Percentiles rank a stretch among this genome's conserved stretches.
These are phyloP conservation scores for Drusus annulatus DNA, from an alignment of 1,140 invertebrate genomes.

Conservation along the genomic window DNA sequence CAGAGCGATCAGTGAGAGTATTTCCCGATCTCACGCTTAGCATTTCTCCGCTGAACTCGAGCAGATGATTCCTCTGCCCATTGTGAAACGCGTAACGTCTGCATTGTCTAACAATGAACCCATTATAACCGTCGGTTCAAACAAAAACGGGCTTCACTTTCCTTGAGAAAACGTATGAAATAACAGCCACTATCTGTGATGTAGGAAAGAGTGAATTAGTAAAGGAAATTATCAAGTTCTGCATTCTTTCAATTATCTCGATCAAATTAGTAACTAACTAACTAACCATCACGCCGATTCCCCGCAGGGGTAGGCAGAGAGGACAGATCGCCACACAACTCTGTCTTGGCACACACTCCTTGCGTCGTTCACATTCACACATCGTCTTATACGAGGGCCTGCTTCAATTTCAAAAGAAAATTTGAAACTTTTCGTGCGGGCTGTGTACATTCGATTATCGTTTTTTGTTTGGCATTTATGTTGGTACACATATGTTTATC, in stretches of 20 bases:
- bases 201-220: not conserved
- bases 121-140: not conserved
- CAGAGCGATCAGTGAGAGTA: conserved; percentile 10
- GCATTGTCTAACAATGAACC: conserved; percentile 25
- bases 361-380: no score
- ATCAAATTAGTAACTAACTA: no score
- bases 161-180: conserved; percentile 33
- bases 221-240: not conserved
- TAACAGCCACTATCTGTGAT: not conserved
- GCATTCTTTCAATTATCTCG: conserved; percentile 12
- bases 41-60: not conserved
- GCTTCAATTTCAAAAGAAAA: no score
- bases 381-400: no score
- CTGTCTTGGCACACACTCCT: no score
- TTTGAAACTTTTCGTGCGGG: no score
- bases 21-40: not conserved
- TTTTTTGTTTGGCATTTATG: no score
- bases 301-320: no score
- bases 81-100: not conserved
- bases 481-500: no score
- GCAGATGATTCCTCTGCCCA: not conserved
- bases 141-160: conserved; percentile 26
- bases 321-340: no score
- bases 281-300: no score
- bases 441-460: no score